Conservation (phyloP, 1,140 invertebrate genomes). For the Vollenhovia emeryi region DNA sequence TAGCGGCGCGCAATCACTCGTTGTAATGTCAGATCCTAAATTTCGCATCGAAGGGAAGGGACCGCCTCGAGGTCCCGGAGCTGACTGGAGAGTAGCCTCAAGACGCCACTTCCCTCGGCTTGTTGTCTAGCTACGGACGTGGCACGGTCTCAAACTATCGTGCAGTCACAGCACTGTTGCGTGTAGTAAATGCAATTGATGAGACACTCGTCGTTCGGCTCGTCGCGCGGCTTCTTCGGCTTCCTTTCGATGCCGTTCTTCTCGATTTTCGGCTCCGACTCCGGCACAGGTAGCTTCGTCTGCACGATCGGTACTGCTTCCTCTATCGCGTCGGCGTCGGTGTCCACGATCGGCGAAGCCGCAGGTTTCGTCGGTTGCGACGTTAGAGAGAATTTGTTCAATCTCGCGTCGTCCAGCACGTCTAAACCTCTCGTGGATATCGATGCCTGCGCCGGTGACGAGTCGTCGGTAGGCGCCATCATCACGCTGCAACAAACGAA, state of each 20-base stretch:
- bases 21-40: slow-evolving; percentile 31
- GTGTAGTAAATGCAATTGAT: slow-evolving; percentile 82
- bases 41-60: background rate
- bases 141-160: slow-evolving; percentile 77
- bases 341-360: slow-evolving; percentile 23
- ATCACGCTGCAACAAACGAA: slow-evolving; percentile 78
- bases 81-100: background rate
- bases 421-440: slow-evolving; percentile 76
- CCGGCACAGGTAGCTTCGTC: slow-evolving; percentile 73
- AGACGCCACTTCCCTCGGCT: background rate
- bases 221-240: slow-evolving; percentile 61
- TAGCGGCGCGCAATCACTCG: background rate
- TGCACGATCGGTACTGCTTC: slow-evolving; percentile 75
- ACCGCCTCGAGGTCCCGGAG: background rate
- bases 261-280: slow-evolving; percentile 77
- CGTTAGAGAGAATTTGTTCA: slow-evolving; percentile 25
- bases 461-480: slow-evolving; percentile 79
- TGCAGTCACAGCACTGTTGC: slow-evolving; percentile 84
- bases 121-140: background rate
- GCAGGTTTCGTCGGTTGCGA: slow-evolving; percentile 12
- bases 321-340: slow-evolving; percentile 74
- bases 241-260: slow-evolving; percentile 77
- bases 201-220: slow-evolving; percentile 79
- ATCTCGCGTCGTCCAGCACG: slow-evolving; percentile 75
- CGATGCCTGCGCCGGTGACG: slow-evolving; percentile 74